These are phyloP conservation scores for Loripinus fragilis DNA, from an alignment of 2,888 invertebrate genomes.

Conservation along the genomic window DNA sequence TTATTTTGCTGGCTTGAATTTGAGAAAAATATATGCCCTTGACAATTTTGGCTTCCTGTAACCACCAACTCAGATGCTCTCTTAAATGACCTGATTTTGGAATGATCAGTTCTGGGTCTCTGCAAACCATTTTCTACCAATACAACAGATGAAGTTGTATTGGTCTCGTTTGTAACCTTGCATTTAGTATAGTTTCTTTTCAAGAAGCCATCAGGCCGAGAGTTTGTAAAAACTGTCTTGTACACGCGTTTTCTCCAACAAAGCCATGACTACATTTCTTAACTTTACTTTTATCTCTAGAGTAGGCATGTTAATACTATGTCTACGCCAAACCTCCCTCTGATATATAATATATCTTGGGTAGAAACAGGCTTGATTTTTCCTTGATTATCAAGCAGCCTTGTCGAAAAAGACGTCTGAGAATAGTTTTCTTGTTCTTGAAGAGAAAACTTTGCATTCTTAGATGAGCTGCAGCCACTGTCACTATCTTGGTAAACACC, in stretches of 20 bases:
- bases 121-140: constrained; percentile 22
- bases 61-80: no score
- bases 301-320: constrained; percentile 34
- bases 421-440: constrained; percentile 25
- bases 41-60: no score
- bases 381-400: constrained; percentile 52
- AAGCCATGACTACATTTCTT: not conserved
- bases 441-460: constrained; percentile 33
- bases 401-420: constrained; percentile 32
- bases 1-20: not conserved
- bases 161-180: no score
- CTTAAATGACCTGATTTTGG: constrained; percentile 22
- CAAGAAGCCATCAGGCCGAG: constrained; percentile 42
- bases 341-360: constrained; percentile 37
- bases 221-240: not conserved
- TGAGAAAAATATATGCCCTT: constrained; percentile 22
- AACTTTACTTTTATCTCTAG: constrained; percentile 31
- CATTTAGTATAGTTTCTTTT: constrained; percentile 29
- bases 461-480: constrained; percentile 40
- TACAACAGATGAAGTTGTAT: no score
- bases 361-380: constrained; percentile 37
- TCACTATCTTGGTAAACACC: constrained; percentile 44
- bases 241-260: not conserved
- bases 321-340: constrained; percentile 23
- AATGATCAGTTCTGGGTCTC: constrained; percentile 21